Evolutionary conservation across 2,797 vertebrate species (phyloP).

Genomic region (Chelmon rostratus): DNA sequence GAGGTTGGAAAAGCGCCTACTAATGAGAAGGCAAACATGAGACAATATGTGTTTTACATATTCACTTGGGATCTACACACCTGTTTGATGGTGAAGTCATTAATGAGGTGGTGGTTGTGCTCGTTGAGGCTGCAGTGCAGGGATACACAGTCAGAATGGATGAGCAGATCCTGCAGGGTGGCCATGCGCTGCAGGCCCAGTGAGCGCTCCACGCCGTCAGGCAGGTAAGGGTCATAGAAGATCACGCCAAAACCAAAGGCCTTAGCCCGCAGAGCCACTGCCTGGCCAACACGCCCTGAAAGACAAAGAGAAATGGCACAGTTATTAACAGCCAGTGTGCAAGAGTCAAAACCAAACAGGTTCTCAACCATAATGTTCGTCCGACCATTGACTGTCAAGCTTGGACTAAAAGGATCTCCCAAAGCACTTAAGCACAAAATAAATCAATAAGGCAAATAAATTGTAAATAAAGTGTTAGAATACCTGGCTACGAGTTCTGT

Average conservation of each 20-base stretch:
- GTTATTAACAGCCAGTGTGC: not conserved
- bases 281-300: conserved; percentile 92
- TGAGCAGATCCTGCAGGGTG: conserved; percentile 92
- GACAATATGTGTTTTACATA: not conserved
- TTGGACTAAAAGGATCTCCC: not conserved
- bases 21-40: not conserved
- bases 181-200: conserved; percentile 92
- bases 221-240: conserved; percentile 93
- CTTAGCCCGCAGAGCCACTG: conserved; percentile 93
- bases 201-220: conserved; percentile 92
- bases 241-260: conserved; percentile 93
- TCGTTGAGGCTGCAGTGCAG: conserved; percentile 95
- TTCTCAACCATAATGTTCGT: not conserved
- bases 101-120: conserved; percentile 95
- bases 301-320: not conserved
- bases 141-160: conserved; percentile 94
- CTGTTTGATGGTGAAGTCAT: conserved; percentile 96
- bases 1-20: not conserved
- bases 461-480: not conserved
- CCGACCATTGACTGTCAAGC: not conserved
- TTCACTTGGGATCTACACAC: conserved; percentile 60
- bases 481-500: not conserved
- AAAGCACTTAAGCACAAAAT: conserved; percentile 5
- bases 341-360: conserved; percentile 10
- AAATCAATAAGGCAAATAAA: not conserved